Evolutionary conservation across 2,113 vertebrate genomes (phyloP).

Genomic region (Ictalurus punctatus): DNA sequence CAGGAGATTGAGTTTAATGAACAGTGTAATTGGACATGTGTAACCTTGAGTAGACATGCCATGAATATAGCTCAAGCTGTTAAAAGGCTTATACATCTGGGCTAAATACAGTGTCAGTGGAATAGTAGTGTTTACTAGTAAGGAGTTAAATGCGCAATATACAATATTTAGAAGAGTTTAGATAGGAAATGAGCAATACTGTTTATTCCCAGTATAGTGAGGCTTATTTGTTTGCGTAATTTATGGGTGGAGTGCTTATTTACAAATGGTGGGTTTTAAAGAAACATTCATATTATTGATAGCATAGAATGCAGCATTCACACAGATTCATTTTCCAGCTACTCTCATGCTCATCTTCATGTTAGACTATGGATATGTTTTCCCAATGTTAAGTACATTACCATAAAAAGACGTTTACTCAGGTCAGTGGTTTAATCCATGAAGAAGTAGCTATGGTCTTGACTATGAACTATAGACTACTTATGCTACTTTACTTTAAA

Average conservation of each 20-base stretch:
- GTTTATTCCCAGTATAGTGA: background rate
- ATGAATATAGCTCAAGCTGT: slow-evolving; percentile 31
- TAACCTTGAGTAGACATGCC: slow-evolving; percentile 40
- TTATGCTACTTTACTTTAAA: background rate
- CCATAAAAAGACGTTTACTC: background rate
- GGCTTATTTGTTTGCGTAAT: background rate
- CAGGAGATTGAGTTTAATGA: slow-evolving; percentile 42
- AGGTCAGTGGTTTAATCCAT: background rate
- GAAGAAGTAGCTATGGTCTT: background rate
- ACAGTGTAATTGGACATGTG: slow-evolving; percentile 45
- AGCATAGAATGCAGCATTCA: background rate
- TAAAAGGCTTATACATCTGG: slow-evolving; percentile 21
- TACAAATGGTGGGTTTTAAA: background rate
- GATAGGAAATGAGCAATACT: background rate
- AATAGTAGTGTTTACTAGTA: background rate
- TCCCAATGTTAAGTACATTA: background rate
- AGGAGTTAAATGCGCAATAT: background rate
- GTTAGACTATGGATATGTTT: background rate
- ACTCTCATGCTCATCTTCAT: background rate
- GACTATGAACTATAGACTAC: too few relatives aligned
- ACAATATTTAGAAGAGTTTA: background rate
- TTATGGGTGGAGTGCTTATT: background rate
- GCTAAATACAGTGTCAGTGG: background rate
- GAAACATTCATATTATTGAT: background rate
- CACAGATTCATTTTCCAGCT: background rate